A percentile compares a stretch with the other conserved stretches of the same genome.
Evolutionary conservation across 2,113 vertebrate species (phyloP).

Genomic region (Ceyx margarethae): DNA sequence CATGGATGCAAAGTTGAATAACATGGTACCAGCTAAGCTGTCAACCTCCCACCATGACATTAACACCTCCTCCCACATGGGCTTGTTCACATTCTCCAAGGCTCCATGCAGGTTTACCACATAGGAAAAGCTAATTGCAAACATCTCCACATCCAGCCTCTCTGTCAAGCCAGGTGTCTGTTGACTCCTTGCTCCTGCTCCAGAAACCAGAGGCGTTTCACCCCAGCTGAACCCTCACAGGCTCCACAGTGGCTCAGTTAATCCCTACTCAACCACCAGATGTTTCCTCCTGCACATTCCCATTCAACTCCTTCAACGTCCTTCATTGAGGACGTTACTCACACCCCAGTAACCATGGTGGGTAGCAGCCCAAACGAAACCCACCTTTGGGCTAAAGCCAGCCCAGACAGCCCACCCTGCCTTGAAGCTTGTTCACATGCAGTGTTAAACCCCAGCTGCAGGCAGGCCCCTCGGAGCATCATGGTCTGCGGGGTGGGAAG

Average conservation of each 20-base stretch:
- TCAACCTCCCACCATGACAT: neutral
- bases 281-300: neutral
- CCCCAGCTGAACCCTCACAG: neutral
- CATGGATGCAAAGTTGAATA: neutral
- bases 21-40: neutral
- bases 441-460: accelerated
- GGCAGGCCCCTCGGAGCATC: neutral
- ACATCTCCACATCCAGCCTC: neutral
- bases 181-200: neutral
- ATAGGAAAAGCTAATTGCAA: neutral
- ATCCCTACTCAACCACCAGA: neutral
- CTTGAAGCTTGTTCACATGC: neutral
- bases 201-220: neutral
- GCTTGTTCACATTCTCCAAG: accelerated
- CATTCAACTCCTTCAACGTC: neutral
- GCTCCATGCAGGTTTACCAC: too few relatives aligned
- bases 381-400: neutral
- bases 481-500: neutral
- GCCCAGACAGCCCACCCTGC: neutral
- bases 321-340: neutral
- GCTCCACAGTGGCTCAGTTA: neutral
- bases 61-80: neutral
- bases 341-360: neutral
- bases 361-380: neutral
- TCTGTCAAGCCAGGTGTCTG: neutral